Percentiles rank a stretch among this genome's conserved stretches.
Evolutionary conservation across 2,113 vertebrate genomes (phyloP).

Genomic region (Eurystomus gularis): DNA sequence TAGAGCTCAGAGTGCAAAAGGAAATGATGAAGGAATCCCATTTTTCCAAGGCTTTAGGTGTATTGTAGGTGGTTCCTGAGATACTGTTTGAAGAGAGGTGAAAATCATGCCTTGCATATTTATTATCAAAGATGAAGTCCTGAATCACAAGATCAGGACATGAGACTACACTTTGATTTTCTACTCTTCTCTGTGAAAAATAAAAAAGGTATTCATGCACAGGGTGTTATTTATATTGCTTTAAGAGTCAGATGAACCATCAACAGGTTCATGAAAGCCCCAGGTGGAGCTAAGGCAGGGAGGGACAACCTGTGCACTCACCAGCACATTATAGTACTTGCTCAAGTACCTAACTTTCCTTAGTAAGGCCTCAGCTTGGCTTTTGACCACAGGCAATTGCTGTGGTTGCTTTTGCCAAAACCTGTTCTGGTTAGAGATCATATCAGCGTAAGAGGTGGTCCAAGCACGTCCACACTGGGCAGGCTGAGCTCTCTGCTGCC

Average conservation of each 20-base stretch:
- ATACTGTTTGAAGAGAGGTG: background rate
- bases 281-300: background rate
- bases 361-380: background rate
- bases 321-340: background rate
- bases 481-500: background rate
- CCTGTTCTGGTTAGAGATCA: background rate
- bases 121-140: background rate
- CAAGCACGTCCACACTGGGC: accelerated
- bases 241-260: background rate
- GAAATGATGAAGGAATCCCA: background rate
- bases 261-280: background rate
- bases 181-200: background rate
- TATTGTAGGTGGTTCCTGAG: background rate
- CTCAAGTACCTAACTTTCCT: background rate
- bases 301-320: background rate
- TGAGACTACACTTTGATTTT: background rate
- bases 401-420: background rate
- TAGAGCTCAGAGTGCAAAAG: background rate
- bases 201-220: accelerated
- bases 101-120: background rate
- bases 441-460: background rate
- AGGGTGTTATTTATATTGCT: background rate
- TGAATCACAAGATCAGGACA: accelerated
- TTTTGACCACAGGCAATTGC: background rate
- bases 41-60: background rate